Evolutionary conservation across 2,113 vertebrate species (phyloP).

Genomic region (Elephantulus edwardii): DNA sequence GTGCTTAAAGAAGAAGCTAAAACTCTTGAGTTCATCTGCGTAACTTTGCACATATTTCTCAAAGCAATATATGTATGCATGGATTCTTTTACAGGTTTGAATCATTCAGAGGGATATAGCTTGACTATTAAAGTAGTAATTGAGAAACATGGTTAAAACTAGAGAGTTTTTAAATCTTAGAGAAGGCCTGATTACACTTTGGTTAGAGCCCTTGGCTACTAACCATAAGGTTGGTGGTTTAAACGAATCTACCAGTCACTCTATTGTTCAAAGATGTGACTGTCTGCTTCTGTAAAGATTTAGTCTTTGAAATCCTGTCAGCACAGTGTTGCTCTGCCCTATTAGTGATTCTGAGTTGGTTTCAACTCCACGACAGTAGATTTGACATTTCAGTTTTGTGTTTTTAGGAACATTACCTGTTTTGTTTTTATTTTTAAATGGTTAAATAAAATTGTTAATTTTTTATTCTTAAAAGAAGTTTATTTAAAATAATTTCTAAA

Average conservation of each 20-base stretch:
- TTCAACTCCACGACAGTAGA: not conserved
- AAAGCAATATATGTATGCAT: not conserved
- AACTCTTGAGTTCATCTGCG: conserved; percentile 1
- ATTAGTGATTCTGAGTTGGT: not conserved
- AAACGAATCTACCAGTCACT: no score
- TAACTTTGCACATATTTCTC: not conserved
- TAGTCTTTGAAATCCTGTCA: no score
- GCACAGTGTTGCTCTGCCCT: not conserved
- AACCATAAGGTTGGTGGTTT: no score
- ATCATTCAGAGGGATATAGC: not conserved
- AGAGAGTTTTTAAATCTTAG: not conserved
- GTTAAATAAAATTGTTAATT: not conserved
- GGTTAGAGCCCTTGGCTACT: no score
- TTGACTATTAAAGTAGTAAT: not conserved
- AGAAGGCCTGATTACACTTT: no score
- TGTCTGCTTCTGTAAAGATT: no score
- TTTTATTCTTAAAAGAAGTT: conserved; percentile 25
- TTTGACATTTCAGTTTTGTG: not conserved
- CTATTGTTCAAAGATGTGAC: no score
- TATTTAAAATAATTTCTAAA: conserved; percentile 40
- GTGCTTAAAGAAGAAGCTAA: not conserved
- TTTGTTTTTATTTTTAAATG: no score
- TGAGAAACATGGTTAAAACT: not conserved
- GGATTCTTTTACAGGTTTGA: conserved; percentile 16
- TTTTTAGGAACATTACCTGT: not conserved